These are phyloP conservation scores for Cinara cedri DNA, from an alignment of 2,888 invertebrate genomes.

Conservation along the genomic window DNA sequence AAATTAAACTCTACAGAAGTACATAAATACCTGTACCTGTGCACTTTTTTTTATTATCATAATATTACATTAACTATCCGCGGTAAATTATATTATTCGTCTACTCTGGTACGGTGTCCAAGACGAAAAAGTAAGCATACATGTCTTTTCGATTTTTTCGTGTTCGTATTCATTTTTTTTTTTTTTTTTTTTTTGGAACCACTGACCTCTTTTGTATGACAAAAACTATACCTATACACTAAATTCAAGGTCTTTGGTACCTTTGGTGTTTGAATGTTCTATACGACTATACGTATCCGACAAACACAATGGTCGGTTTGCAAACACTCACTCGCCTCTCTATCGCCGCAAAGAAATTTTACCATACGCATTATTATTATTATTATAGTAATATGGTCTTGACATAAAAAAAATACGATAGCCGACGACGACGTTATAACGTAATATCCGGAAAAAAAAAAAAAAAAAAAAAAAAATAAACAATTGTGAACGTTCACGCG, in stretches of 20 bases:
- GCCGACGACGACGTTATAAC: background rate
- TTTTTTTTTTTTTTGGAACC: conserved; percentile 31
- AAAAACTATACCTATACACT: background rate
- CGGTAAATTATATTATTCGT: too few species aligned
- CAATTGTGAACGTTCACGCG: background rate
- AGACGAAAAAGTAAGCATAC: too few species aligned
- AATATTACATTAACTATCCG: too few species aligned
- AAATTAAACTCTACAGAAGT: too few species aligned
- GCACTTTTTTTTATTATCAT: too few species aligned
- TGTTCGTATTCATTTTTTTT: too few species aligned
- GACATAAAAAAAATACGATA: conserved; percentile 1
- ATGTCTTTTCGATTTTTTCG: too few species aligned
- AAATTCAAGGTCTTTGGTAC: conserved; percentile 37
- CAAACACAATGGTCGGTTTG: conserved; percentile 6
- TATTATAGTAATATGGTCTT: background rate
- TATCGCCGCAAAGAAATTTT: conserved; percentile 30
- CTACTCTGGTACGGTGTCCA: too few species aligned
- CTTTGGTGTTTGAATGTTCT: conserved; percentile 20
- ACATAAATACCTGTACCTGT: too few species aligned
- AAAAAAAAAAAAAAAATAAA: too few species aligned
- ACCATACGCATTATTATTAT: background rate
- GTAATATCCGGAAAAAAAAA: background rate
- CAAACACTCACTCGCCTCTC: conserved; percentile 1
- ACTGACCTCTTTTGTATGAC: conserved; percentile 30
- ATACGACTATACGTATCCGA: background rate